These are phyloP conservation scores for Scolopax rusticola DNA, from an alignment of 2,797 vertebrate species.

Conservation along the genomic window DNA sequence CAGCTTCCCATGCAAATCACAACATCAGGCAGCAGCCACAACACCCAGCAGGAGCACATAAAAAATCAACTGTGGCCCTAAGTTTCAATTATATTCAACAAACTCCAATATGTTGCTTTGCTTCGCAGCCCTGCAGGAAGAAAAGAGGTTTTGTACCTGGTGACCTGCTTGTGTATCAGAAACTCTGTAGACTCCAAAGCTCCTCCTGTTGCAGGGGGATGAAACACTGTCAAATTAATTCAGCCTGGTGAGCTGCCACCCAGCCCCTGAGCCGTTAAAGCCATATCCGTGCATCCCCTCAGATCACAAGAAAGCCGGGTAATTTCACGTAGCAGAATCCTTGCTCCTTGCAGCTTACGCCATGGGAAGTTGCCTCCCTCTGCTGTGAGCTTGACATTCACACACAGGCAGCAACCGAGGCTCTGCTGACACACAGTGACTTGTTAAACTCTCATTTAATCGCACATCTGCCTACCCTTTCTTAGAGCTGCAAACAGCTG, in stretches of 20 bases:
- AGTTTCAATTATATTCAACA: too few species aligned
- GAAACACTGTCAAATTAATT: neutral
- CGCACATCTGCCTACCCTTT: neutral
- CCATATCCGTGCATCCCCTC: accelerated
- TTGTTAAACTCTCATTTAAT: neutral
- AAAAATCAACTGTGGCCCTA: neutral
- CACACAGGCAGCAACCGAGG: neutral
- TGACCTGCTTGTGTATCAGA: accelerated
- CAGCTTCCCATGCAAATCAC: accelerated
- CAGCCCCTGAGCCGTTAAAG: neutral
- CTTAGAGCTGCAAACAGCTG: neutral
- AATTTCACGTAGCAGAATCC: neutral
- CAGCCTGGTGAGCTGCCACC: neutral
- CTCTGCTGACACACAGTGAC: neutral
- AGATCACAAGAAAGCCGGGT: accelerated
- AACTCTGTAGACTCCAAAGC: neutral
- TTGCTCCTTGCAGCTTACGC: accelerated
- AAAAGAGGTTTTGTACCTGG: neutral
- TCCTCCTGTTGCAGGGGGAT: neutral
- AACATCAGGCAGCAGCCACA: accelerated
- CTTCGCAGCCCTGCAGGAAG: neutral
- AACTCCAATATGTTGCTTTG: accelerated
- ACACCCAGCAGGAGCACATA: neutral
- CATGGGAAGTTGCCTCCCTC: neutral
- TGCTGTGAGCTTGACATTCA: neutral